Evolutionary conservation across 2,797 vertebrate genomes (phyloP).

Genomic region (Poeciliopsis presidionis): DNA sequence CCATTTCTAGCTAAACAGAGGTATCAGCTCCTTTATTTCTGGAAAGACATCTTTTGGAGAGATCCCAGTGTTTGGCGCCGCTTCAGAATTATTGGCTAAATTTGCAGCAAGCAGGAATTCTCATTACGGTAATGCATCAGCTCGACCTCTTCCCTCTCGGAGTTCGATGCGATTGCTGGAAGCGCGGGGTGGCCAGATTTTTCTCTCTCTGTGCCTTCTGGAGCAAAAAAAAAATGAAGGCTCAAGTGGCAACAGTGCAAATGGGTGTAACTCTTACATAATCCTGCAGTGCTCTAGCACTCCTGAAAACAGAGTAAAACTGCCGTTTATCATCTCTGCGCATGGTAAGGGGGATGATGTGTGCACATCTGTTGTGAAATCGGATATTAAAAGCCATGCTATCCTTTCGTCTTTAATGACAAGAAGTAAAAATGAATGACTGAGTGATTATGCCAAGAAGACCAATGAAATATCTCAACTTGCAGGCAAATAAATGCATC

Average conservation of each 20-base stretch:
- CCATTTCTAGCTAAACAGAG: neutral
- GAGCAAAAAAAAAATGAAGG: neutral
- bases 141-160: neutral
- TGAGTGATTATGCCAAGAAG: neutral
- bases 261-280: neutral
- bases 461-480: neutral
- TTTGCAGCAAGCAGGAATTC: neutral
- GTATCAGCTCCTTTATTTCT: neutral
- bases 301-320: neutral
- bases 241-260: conserved; percentile 1
- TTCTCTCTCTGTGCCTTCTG: neutral
- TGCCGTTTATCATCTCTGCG: neutral
- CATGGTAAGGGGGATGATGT: too few species aligned
- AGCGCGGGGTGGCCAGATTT: neutral
- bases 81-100: conserved; percentile 4
- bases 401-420: neutral
- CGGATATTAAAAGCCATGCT: neutral
- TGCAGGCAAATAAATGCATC: neutral
- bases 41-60: neutral
- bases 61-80: neutral
- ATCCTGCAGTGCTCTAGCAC: neutral
- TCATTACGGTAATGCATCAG: conserved; percentile 1
- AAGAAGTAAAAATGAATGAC: neutral
- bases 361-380: neutral
- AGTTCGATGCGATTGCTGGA: neutral